phyloP scores from a whole-genome alignment of 2,113 vertebrate genomes.

The Chlorodrepanis virens region DNA sequence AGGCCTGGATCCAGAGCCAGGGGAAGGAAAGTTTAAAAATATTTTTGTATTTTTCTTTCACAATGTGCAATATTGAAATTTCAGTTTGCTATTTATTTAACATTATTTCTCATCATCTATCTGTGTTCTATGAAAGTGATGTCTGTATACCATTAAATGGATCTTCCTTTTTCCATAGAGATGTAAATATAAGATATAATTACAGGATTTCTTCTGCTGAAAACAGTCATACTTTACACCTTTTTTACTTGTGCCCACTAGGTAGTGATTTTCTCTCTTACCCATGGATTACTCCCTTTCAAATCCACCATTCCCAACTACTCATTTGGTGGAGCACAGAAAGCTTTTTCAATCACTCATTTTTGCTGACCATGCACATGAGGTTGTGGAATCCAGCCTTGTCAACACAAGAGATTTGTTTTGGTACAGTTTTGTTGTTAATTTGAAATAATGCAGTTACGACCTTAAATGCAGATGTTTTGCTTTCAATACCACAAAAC shows the following conservation, averaged over 20 bases:
- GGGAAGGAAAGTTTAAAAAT: not conserved
- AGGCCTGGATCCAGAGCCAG: not conserved
- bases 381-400: not conserved
- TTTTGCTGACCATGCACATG: not conserved
- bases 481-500: conserved; percentile 7
- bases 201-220: not conserved
- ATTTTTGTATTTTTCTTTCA: not conserved
- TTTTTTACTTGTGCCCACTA: not conserved
- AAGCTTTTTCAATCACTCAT: not conserved
- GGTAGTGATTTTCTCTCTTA: conserved; percentile 34
- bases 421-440: not conserved
- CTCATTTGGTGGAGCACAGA: conserved; percentile 46
- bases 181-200: not conserved
- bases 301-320: conserved; percentile 12
- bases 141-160: not conserved
- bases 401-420: not conserved
- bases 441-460: not conserved
- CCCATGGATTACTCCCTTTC: not conserved
- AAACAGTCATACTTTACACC: conserved; percentile 20
- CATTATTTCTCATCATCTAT: not conserved
- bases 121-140: not conserved
- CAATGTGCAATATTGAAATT: not conserved
- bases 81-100: not conserved
- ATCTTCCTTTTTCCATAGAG: not conserved
- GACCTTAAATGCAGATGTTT: not conserved